Conservation (phyloP, 1,140 invertebrate genomes). For the Luehdorfia chinensis region DNA sequence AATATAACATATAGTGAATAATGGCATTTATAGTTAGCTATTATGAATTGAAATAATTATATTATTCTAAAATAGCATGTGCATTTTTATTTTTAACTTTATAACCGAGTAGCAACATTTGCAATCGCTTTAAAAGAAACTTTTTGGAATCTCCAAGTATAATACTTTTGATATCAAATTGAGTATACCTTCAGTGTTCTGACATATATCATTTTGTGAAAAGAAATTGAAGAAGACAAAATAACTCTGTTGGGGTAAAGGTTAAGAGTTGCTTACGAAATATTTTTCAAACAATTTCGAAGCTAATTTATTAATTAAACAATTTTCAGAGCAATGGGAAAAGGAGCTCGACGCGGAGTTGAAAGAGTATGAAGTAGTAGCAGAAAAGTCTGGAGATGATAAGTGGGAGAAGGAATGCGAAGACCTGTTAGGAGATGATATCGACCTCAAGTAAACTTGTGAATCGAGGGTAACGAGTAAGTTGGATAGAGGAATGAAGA, state of each 20-base stretch:
- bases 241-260: slow-evolving; percentile 25
- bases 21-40: slow-evolving; percentile 76
- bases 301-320: slow-evolving; percentile 7
- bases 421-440: slow-evolving; percentile 64
- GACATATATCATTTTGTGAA: too few relatives aligned
- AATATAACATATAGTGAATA: slow-evolving; percentile 65
- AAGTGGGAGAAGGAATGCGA: slow-evolving; percentile 75
- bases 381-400: slow-evolving; percentile 73
- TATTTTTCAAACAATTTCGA: not conserved
- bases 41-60: slow-evolving; percentile 77
- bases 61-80: slow-evolving; percentile 75
- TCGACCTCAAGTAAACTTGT: slow-evolving; percentile 63
- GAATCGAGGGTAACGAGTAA: too few relatives aligned
- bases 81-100: slow-evolving; percentile 58
- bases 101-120: too few relatives aligned
- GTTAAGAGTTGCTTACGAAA: not conserved
- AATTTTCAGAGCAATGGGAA: slow-evolving; percentile 91
- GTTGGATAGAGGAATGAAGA: too few relatives aligned
- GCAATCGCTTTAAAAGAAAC: too few relatives aligned
- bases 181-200: too few relatives aligned
- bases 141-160: too few relatives aligned
- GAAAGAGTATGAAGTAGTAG: slow-evolving; percentile 94
- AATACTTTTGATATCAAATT: too few relatives aligned
- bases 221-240: slow-evolving; percentile 25
- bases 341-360: slow-evolving; percentile 94